Evolutionary conservation across 30 jellyfish, hydroid and myxozoan genomes (phyloP), one percentile per base, ranked within the genome.

Genomic region (Pelagia noctiluca): DNA sequence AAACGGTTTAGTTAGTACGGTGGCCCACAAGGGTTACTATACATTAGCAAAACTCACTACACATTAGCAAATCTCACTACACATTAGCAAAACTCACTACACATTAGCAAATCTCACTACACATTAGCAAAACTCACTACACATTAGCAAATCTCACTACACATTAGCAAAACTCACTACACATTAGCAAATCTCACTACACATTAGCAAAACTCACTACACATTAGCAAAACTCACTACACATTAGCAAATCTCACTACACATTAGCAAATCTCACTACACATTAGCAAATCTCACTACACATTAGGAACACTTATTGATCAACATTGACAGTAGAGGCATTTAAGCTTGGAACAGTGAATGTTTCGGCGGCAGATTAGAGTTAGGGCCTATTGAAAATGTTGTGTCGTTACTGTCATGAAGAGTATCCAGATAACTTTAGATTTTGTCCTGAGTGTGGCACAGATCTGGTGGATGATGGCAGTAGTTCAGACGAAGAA

Each of bases 1-100:
- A n/a, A n/a, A n/a, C n/a, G n/a, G n/a, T n/a, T n/a, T n/a, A n/a
- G n/a, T n/a, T n/a, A n/a, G n/a, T 42, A 42, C 16, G 57, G 57
- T 42, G 57, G 57, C 57, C 57, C 57, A 42, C 57, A 42, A 42
- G 57, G 57, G 57, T 42, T 16, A 42, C 57, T 42, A 42, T 16
- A 42, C 57, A 42, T 42, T 42, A 42, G 57, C 57, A 42, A 42
- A 42, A 42, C 57, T 42, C 8, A 16, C 57, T 42, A 42, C 57
- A 42, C 16, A 16, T 42, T 42, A 42, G 57, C 57, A 42, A 42
- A 42, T 5, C 16, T 42, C 57, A 42, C 57, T 42, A 42, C 57
- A 42, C 57, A 16, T 42, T 42, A 42, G 57, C 57, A 42, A 42
- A 42, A 42, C 57, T 42, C 57, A 42, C 57, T 42, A 42, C 57